Evolutionary conservation across 2,113 vertebrate species (phyloP).

Genomic region (Solenodon paradoxus): DNA sequence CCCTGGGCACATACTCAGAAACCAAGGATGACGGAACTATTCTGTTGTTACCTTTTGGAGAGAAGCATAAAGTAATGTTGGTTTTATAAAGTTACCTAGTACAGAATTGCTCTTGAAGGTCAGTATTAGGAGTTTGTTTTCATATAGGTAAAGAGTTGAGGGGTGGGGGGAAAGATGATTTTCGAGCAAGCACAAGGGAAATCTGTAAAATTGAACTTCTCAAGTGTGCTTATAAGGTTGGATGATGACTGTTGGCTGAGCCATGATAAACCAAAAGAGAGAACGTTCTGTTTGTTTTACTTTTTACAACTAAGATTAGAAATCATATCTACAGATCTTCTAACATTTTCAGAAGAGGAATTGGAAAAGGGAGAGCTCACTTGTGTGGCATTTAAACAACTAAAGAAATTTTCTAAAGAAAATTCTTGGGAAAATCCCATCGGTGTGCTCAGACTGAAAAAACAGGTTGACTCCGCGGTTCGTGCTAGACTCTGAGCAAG

Average conservation of each 20-base stretch:
- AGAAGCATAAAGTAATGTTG: neutral
- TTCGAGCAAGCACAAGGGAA: neutral
- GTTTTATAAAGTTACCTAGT: neutral
- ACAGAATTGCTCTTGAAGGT: neutral
- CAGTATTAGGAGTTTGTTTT: neutral
- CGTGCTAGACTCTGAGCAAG: too few relatives aligned
- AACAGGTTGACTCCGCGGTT: neutral
- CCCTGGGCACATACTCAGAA: neutral
- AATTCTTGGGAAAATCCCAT: neutral
- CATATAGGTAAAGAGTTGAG: neutral
- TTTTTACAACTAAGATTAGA: neutral
- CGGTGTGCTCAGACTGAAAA: neutral
- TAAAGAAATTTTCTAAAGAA: neutral
- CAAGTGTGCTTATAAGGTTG: neutral
- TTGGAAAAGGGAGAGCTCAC: neutral
- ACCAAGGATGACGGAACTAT: neutral
- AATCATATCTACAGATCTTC: neutral
- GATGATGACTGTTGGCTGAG: neutral
- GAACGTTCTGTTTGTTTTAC: neutral
- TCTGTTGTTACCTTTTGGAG: neutral
- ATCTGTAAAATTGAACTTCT: neutral
- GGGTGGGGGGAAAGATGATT: neutral
- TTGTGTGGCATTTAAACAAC: neutral
- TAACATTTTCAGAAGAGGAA: neutral
- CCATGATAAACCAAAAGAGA: neutral